Percentiles rank a stretch among this genome's conserved stretches.
phyloP scores from a whole-genome alignment of 1,140 invertebrate species.

The Bombus difficillimus region DNA sequence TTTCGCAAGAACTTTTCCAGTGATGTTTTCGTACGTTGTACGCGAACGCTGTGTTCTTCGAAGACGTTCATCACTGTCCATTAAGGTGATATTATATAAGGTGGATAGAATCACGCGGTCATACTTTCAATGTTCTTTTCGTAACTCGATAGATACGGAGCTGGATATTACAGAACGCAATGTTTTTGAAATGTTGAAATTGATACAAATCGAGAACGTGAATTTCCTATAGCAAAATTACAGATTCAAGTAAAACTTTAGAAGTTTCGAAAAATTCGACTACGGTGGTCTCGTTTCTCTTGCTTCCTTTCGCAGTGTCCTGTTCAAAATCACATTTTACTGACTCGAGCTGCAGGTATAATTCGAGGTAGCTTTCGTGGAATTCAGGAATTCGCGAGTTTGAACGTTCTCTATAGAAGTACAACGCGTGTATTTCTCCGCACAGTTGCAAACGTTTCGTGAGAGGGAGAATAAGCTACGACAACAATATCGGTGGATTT shows the following conservation, averaged over 20 bases:
- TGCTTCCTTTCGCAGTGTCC: neutral
- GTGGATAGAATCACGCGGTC: too few relatives aligned
- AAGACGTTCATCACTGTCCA: neutral
- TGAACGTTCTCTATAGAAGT: neutral
- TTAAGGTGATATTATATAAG: too few relatives aligned
- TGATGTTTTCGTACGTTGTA: neutral
- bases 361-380: neutral
- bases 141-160: neutral
- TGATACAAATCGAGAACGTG: neutral
- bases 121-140: neutral
- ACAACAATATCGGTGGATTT: constrained; percentile 8
- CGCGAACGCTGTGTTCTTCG: neutral
- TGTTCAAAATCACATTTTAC: constrained; percentile 7
- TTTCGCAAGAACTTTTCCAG: neutral
- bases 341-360: too few relatives aligned
- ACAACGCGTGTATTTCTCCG: neutral
- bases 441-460: neutral
- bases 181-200: neutral
- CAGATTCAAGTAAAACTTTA: neutral
- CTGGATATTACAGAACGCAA: too few relatives aligned
- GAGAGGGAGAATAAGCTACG: neutral
- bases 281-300: too few relatives aligned
- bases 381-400: constrained; percentile 15
- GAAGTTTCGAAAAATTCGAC: neutral
- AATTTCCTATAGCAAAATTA: neutral